Percentiles rank a stretch among this genome's conserved stretches.
Conservation (phyloP, 2,888 invertebrate species). For the Punctoribates punctum region DNA sequence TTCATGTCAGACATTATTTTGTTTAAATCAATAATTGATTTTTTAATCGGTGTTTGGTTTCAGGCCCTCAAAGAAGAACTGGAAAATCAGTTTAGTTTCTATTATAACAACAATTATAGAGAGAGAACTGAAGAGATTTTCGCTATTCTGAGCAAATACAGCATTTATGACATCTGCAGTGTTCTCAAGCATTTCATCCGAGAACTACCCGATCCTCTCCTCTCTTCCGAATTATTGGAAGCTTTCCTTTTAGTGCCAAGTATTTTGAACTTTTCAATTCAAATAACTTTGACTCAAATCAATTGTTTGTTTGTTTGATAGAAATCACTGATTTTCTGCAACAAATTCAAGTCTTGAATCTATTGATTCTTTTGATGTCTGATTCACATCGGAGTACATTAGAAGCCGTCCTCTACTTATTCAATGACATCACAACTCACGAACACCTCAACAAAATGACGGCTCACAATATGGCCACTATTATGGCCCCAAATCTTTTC, state of each 20-base stretch:
- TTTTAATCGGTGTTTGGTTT: too few relatives aligned
- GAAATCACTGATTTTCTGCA: conserved; percentile 1
- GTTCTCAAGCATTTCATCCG: conserved; percentile 34
- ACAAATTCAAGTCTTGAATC: conserved; percentile 37
- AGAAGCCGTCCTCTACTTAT: conserved; percentile 27
- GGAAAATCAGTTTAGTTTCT: background rate
- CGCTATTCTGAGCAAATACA: conserved; percentile 23
- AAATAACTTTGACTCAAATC: background rate
- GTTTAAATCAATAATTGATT: too few relatives aligned
- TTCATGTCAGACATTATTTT: conserved; percentile 12
- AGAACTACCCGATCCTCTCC: conserved; percentile 29
- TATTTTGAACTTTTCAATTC: background rate
- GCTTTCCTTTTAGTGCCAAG: conserved; percentile 36
- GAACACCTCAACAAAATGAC: conserved; percentile 32
- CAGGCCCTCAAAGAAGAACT: conserved; percentile 37
- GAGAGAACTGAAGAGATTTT: conserved; percentile 32
- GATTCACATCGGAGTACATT: conserved; percentile 38
- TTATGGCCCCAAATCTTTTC: conserved; percentile 40
- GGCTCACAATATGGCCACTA: conserved; percentile 28
- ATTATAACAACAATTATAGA: conserved; percentile 15
- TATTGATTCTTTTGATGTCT: conserved; percentile 36
- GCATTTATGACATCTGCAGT: conserved; percentile 32
- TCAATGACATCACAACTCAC: conserved; percentile 8
- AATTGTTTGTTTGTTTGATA: background rate
- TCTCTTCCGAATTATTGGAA: conserved; percentile 34